Evolutionary conservation across 1,140 invertebrate genomes (phyloP).

Genomic region (Cherax destructor): DNA sequence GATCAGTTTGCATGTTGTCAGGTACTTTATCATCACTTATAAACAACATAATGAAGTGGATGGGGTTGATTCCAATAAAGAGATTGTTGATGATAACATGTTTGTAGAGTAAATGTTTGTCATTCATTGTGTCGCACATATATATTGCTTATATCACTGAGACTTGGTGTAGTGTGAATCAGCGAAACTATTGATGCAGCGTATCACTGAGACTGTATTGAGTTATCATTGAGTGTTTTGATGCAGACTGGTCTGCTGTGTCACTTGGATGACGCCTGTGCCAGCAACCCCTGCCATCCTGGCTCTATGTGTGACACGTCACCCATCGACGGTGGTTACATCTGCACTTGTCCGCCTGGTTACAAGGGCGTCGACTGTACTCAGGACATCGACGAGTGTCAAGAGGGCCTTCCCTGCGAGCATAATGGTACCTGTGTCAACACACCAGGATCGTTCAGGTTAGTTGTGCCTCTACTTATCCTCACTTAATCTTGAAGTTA

Average conservation of each 20-base stretch:
- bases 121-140: no score
- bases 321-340: conserved; percentile 94
- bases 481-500: no score
- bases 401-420: conserved; percentile 94
- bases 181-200: no score
- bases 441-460: conserved; percentile 93
- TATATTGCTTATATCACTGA: no score
- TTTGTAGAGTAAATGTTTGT: no score
- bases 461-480: conserved; percentile 77
- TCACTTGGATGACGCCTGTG: conserved; percentile 96
- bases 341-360: conserved; percentile 93
- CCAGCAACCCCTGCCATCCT: conserved; percentile 95
- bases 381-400: conserved; percentile 95
- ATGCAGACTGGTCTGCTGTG: conserved; percentile 85
- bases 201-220: neutral
- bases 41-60: no score
- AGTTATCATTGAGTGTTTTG: neutral
- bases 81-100: no score
- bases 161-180: no score
- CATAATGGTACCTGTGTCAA: conserved; percentile 96
- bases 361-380: conserved; percentile 94
- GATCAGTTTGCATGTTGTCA: no score
- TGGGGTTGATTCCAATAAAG: no score
- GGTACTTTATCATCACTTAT: no score
- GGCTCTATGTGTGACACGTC: conserved; percentile 96